A percentile compares a stretch with the other conserved stretches of the same genome.
Conservation (phyloP, 2,113 vertebrate genomes). For the Salvelinus alpinus region DNA sequence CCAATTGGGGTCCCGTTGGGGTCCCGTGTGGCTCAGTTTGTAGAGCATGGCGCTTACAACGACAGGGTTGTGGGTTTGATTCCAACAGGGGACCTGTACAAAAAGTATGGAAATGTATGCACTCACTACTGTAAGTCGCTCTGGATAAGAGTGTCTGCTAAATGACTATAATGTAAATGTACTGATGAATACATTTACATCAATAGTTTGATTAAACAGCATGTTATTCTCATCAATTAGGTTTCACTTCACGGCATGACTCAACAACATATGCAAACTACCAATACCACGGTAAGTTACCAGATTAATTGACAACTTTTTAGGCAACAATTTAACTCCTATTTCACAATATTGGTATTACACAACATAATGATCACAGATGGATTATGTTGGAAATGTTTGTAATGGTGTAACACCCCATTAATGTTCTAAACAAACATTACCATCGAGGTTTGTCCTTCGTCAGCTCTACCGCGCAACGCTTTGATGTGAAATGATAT, state of each 20-base stretch:
- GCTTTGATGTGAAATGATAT: constrained; percentile 5
- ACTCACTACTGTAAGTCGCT: no score
- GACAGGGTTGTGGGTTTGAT: no score
- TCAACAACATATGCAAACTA: not conserved
- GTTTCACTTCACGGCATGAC: constrained; percentile 37
- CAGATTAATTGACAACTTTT: not conserved
- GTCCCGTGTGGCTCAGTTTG: not conserved
- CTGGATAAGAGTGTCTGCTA: no score
- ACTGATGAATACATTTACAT: not conserved
- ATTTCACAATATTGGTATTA: constrained; percentile 1
- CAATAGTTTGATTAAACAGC: not conserved
- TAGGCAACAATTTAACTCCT: not conserved
- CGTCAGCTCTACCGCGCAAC: not conserved
- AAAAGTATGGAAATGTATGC: no score
- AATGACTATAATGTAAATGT: not conserved
- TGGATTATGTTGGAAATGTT: not conserved
- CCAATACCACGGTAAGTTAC: constrained; percentile 33
- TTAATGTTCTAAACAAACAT: not conserved
- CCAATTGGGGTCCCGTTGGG: no score
- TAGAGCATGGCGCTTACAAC: no score
- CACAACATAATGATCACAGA: not conserved
- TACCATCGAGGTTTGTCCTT: not conserved
- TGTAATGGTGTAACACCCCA: not conserved
- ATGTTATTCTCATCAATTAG: not conserved
- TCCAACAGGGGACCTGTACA: no score